Evolutionary conservation across 1,140 invertebrate genomes (phyloP), one percentile per base, ranked within the genome.

Genomic region (Eulimnadia texana): DNA sequence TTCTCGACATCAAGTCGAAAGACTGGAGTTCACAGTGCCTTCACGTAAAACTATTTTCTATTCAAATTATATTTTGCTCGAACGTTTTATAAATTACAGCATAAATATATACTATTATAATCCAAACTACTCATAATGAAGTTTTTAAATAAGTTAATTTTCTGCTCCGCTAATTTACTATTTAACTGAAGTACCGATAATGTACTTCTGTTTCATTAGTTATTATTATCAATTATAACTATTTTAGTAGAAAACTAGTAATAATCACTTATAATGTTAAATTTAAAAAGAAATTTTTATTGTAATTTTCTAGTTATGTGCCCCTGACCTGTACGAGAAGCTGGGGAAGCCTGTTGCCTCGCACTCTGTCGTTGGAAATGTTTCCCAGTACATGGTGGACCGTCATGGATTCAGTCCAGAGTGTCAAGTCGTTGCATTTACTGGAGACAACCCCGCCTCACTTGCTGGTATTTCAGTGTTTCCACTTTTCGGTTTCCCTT

Each of bases 401-500:
- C 78, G 89, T 59, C 96, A 91, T 72, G 84, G 85, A 6, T 95
- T 98, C 72, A 76, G 79, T 67, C 70, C 81, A 1, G 75, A 84
- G 2, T 97, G 93, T 71, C 76, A 80, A 70, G 78, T 98, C 3
- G 77, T 92, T 3, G 84, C 89, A 0, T 96, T 94, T 71, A 96
- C 93, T 1, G 94, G 93, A 0, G 94, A 98, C 71, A 98, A 98
- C 80, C 87, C 86, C 13, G 84, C 87, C 1, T 89, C 90, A 0
- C 74, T 92, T 19, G 83, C 84, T 59, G 86, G 85, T 86, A 77
- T 65, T 24, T 53, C 1, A 11, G 23, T 22, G 25, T 29, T 20
- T 50, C n/a, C n/a, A n/a, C n/a, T n/a, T n/a, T n/a, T n/a, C n/a
- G n/a, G n/a, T n/a, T n/a, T n/a, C n/a, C n/a, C n/a, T n/a, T n/a